These are phyloP conservation scores for Alligator mississippiensis DNA, from an alignment of 2,113 vertebrate genomes.

Conservation along the genomic window DNA sequence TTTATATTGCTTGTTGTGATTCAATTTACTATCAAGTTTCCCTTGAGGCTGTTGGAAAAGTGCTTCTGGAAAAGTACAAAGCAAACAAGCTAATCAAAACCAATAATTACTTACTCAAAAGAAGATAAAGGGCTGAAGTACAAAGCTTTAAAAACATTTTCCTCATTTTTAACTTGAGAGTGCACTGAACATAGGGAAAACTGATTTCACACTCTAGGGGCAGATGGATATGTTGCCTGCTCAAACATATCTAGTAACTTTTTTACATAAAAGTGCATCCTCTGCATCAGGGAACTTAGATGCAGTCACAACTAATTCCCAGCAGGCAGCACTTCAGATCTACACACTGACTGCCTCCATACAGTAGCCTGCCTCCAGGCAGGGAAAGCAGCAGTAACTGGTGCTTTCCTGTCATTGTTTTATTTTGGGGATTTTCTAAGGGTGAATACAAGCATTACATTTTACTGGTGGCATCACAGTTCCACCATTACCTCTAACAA, in stretches of 20 bases:
- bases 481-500: too few relatives aligned
- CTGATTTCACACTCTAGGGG: neutral
- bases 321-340: neutral
- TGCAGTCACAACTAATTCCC: neutral
- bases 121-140: neutral
- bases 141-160: neutral
- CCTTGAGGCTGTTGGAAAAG: neutral
- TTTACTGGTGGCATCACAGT: too few relatives aligned
- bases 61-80: neutral
- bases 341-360: neutral
- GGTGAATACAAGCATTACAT: neutral
- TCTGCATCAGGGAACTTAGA: neutral
- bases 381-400: neutral
- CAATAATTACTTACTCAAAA: neutral
- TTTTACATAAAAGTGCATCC: neutral
- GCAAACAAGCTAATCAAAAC: neutral
- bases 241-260: neutral
- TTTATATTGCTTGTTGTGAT: neutral
- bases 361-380: neutral
- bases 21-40: neutral
- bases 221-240: neutral
- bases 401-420: neutral
- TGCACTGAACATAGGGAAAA: neutral
- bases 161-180: neutral
- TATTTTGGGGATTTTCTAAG: neutral